A percentile compares a stretch with the other conserved stretches of the same genome.
Evolutionary conservation across 2,888 invertebrate genomes (phyloP).

Genomic region (Carabus problematicus): DNA sequence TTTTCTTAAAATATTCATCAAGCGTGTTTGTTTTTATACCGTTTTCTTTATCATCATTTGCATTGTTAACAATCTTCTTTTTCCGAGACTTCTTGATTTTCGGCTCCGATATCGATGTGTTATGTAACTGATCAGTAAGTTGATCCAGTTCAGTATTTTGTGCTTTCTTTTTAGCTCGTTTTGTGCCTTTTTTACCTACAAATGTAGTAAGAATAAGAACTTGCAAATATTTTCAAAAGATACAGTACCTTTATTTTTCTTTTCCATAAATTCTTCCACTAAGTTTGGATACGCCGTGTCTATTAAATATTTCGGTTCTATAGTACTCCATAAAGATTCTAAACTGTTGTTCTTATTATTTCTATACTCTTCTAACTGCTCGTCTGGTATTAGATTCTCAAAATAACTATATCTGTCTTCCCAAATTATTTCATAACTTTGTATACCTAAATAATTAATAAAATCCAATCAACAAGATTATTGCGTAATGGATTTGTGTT

Average conservation of each 20-base stretch:
- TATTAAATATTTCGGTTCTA: slow-evolving; percentile 73
- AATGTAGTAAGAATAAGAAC: neutral
- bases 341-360: slow-evolving; percentile 59
- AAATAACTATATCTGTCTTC: slow-evolving; percentile 65
- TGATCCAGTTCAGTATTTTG: slow-evolving; percentile 43
- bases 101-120: slow-evolving; percentile 51
- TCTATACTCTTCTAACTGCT: slow-evolving; percentile 63
- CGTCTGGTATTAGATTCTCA: slow-evolving; percentile 66
- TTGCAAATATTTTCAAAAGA: neutral
- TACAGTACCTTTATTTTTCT: slow-evolving; percentile 59
- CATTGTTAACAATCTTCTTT: slow-evolving; percentile 38
- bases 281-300: slow-evolving; percentile 68
- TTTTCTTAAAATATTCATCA: slow-evolving; percentile 43
- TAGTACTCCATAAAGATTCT: slow-evolving; percentile 67
- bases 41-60: slow-evolving; percentile 39
- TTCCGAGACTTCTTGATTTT: slow-evolving; percentile 49
- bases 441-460: slow-evolving; percentile 63
- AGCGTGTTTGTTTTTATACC: slow-evolving; percentile 43
- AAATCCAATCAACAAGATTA: slow-evolving; percentile 13
- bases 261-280: slow-evolving; percentile 66
- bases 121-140: slow-evolving; percentile 47
- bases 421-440: slow-evolving; percentile 79
- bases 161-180: slow-evolving; percentile 47
- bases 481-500: slow-evolving; percentile 1
- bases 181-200: slow-evolving; percentile 49